phyloP scores from a whole-genome alignment of 2,113 vertebrate species.

The Chaetorhynchus papuensis region DNA sequence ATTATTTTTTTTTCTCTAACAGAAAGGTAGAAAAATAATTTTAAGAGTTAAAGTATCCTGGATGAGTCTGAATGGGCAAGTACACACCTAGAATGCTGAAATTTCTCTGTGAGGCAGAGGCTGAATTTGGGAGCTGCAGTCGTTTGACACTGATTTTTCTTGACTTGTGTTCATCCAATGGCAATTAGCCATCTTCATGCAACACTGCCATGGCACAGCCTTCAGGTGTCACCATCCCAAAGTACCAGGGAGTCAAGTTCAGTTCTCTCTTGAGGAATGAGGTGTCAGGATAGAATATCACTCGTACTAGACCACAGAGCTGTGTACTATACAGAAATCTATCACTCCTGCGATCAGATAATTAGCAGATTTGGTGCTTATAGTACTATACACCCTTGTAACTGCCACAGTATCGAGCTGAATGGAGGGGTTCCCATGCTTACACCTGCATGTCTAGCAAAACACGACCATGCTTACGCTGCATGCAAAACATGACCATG shows the following conservation, averaged over 20 bases:
- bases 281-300: not conserved
- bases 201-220: not conserved
- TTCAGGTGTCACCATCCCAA: not conserved
- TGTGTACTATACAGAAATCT: not conserved
- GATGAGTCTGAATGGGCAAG: not conserved
- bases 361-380: not conserved
- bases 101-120: not conserved
- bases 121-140: not conserved
- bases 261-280: not conserved
- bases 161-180: not conserved
- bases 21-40: not conserved
- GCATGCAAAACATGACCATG: not conserved
- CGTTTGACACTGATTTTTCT: not conserved
- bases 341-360: not conserved
- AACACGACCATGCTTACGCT: not conserved
- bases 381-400: not conserved
- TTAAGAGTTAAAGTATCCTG: not conserved
- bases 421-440: fast-evolving
- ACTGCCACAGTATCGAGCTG: not conserved
- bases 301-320: fast-evolving
- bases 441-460: not conserved
- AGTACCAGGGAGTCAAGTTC: not conserved
- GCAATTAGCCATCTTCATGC: not conserved
- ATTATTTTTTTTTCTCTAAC: not conserved
- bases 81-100: not conserved